Evolutionary conservation across 2,888 invertebrate species (phyloP), one percentile per base, ranked within the genome.

Genomic region (Amphipoea lucens): DNA sequence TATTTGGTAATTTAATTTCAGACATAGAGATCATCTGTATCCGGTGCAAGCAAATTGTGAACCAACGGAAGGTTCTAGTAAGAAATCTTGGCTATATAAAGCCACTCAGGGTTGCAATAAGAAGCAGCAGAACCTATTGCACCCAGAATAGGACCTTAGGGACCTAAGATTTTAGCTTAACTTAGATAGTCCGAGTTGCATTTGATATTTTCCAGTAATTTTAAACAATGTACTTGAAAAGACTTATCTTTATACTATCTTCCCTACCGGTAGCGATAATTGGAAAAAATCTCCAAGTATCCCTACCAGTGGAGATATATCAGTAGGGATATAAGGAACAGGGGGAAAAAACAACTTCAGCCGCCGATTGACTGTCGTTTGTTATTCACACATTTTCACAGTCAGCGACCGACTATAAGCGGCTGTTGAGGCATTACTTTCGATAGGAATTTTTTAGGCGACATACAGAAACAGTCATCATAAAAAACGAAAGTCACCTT

Each of bases 1-100:
- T 68, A 71, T 68, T 76, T 48, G 42, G 70, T 76, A 14, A 60
- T 67, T 63, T 83, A 45, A 63, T 76, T 62, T 75, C 17, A 17
- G n/a, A 62, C 6, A 6, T 20, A 17, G 40, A 40, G 17, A 40
- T 40, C 17, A 12, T 14, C 7, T 51, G 36, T 63, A 9, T 36
- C 17, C n/a, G 12, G 9, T 36, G 45, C 12, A 40, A 45, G 36
- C 7, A 17, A 29, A 57, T 23, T 14, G 9, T 54, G 29, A 17
- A 54, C 9, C 20, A 17, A 45, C 69, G 9, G 70, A 45, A 69
- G n/a, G 40, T 0, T 9, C 12, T 42, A 4, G 4, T 11, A n/a
- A n/a, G 17, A 2, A 40, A 14, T 20, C 11, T 65, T 40, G 20
- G 11, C 20, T 4, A 65, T 4, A 5, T 40, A 9, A 65, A 40